Conservation (phyloP, 2,113 vertebrate species). For the Elgaria multicarinata region DNA sequence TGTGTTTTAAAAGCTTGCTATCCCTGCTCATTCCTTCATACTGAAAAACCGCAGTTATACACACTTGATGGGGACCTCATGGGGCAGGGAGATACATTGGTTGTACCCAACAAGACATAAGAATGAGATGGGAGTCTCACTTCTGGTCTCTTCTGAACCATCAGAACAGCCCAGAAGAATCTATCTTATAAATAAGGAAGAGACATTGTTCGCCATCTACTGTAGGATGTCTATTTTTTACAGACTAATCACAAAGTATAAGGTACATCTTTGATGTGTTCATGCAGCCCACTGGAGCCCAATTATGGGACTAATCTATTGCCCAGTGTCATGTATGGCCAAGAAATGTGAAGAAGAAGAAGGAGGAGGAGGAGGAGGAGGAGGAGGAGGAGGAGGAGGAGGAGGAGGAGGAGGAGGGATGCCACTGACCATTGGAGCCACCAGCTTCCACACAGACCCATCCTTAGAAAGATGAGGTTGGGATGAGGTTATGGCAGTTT, state of each 20-base stretch:
- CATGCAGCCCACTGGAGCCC: accelerated
- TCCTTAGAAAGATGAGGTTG: no score
- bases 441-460: no score
- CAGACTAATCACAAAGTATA: not conserved
- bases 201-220: not conserved
- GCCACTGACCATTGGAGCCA: no score
- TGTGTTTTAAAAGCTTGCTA: slow-evolving; percentile 9
- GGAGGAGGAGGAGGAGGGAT: no score
- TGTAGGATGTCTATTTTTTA: not conserved
- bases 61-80: not conserved
- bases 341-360: no score
- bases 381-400: no score
- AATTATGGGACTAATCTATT: not conserved
- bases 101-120: not conserved
- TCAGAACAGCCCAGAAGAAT: not conserved
- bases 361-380: no score
- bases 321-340: not conserved
- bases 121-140: not conserved
- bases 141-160: not conserved
- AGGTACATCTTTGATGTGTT: not conserved
- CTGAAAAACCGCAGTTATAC: not conserved
- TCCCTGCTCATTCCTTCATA: not conserved
- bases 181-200: not conserved
- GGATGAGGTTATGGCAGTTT: no score
- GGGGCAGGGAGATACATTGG: not conserved